Evolutionary conservation across 2,797 vertebrate genomes (phyloP).

Genomic region (Rhinella marina): DNA sequence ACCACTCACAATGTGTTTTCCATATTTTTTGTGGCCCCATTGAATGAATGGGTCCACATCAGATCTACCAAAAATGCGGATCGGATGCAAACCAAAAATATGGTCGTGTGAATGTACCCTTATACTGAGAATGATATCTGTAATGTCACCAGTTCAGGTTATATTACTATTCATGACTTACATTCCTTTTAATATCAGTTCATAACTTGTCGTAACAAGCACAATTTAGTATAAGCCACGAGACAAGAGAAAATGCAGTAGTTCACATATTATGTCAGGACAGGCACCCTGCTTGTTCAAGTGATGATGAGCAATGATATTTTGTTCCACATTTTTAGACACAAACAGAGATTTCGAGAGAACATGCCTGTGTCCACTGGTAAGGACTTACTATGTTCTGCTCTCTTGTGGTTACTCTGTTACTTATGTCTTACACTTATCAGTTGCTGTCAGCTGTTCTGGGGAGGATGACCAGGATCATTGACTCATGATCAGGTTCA

Average conservation of each 20-base stretch:
- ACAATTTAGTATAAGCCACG: background rate
- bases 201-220: background rate
- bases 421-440: conserved; percentile 10
- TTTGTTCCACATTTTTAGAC: background rate
- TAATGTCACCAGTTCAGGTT: background rate
- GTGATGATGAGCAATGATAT: background rate
- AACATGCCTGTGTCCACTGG: background rate
- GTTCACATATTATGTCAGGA: background rate
- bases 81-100: too few species aligned
- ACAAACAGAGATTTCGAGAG: background rate
- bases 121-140: background rate
- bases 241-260: background rate
- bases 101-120: too few species aligned
- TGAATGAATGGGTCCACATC: too few species aligned
- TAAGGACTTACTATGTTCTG: background rate
- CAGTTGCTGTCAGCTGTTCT: conserved; percentile 33
- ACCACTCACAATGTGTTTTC: too few species aligned
- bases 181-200: background rate
- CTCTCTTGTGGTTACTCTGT: background rate
- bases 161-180: background rate
- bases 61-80: too few species aligned
- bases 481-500: conserved; percentile 18
- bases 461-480: background rate
- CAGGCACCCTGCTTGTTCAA: background rate
- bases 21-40: too few species aligned